A percentile compares a stretch with the other conserved stretches of the same genome.
Conservation (phyloP, 2,888 invertebrate species). For the Mimachlamys varia region DNA sequence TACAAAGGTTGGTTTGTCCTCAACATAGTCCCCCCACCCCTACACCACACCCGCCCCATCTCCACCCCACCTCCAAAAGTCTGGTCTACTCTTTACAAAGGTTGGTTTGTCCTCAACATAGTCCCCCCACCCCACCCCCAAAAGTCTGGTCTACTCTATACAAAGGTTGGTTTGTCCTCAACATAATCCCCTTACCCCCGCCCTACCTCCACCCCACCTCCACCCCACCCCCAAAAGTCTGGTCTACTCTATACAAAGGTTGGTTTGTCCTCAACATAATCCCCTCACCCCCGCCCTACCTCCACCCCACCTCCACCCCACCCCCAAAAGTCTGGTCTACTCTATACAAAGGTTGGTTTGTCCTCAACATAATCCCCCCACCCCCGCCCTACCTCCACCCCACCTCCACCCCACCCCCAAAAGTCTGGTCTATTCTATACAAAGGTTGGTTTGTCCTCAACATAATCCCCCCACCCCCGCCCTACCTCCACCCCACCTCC, state of each 20-base stretch:
- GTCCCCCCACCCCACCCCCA: slow-evolving; percentile 87
- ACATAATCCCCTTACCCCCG: not conserved
- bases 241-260: too few relatives aligned
- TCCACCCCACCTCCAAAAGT: not conserved
- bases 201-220: too few relatives aligned
- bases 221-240: too few relatives aligned
- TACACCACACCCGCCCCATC: too few relatives aligned
- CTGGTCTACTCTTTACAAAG: slow-evolving; percentile 50
- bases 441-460: slow-evolving; percentile 85
- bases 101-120: slow-evolving; percentile 85
- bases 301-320: too few relatives aligned
- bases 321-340: not conserved
- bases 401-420: slow-evolving; percentile 81
- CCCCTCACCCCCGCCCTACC: too few relatives aligned
- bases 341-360: slow-evolving; percentile 59
- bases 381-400: slow-evolving; percentile 80
- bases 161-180: not conserved
- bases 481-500: too few relatives aligned
- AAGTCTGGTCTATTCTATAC: slow-evolving; percentile 48
- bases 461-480: slow-evolving; percentile 88
- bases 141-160: slow-evolving; percentile 55
- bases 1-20: not conserved
- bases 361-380: slow-evolving; percentile 87
- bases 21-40: not conserved
- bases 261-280: too few relatives aligned